A percentile compares a stretch with the other conserved stretches of the same genome.
These are phyloP conservation scores for Resseliella maxima DNA, from an alignment of 2,888 invertebrate genomes.

Conservation along the genomic window DNA sequence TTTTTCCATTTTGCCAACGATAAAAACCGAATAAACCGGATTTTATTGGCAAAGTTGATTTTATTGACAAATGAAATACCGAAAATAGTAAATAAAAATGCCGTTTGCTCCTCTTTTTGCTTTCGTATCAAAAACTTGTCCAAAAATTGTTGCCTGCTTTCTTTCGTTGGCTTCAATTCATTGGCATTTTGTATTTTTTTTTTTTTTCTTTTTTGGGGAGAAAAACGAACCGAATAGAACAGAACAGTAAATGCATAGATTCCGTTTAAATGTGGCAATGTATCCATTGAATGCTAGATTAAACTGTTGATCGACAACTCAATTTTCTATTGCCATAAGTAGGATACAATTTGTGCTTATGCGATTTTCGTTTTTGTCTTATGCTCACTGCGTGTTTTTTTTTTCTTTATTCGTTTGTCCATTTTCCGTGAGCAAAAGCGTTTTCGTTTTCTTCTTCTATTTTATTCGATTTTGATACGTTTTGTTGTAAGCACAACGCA, in stretches of 20 bases:
- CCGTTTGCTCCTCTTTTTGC: neutral
- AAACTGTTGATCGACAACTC: constrained; percentile 45
- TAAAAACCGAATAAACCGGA: constrained; percentile 47
- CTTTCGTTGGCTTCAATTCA: neutral
- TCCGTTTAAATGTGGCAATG: too few relatives aligned
- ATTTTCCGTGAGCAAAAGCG: constrained; percentile 4
- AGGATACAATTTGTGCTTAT: constrained; percentile 41
- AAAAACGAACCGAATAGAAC: neutral
- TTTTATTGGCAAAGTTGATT: constrained; percentile 53
- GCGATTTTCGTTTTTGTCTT: constrained; percentile 39
- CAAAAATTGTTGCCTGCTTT: neutral
- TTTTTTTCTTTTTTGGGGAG: too few relatives aligned
- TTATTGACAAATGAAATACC: constrained; percentile 29
- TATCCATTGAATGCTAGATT: constrained; percentile 44
- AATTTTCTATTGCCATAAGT: constrained; percentile 40
- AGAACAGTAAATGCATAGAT: neutral
- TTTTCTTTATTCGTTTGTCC: neutral
- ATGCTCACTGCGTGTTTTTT: neutral
- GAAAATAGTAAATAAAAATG: constrained; percentile 37
- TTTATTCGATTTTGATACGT: constrained; percentile 26
- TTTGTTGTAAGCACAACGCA: neutral
- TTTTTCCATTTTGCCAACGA: constrained; percentile 12
- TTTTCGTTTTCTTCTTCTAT: neutral
- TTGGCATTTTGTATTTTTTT: neutral
- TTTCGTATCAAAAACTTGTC: neutral